Conservation (phyloP, 1,140 invertebrate species). For the Drosophila fuyamai region DNA sequence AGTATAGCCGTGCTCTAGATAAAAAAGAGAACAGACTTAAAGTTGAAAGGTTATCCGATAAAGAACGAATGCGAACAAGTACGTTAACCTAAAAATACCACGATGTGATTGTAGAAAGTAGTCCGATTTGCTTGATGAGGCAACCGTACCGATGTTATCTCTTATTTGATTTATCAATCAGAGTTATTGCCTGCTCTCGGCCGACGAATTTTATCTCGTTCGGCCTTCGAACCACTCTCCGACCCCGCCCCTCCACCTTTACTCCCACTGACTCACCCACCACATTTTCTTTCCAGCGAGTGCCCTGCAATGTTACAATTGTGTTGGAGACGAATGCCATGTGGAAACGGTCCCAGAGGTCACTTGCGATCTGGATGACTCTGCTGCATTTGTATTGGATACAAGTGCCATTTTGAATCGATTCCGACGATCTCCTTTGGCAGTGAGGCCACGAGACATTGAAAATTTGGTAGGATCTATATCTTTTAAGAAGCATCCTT, state of each 20-base stretch:
- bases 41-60: constrained; percentile 27
- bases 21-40: background rate
- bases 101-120: constrained; percentile 15
- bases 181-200: constrained; percentile 40
- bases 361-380: constrained; percentile 32
- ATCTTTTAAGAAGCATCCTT: too few species aligned
- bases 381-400: background rate
- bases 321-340: constrained; percentile 50
- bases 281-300: constrained; percentile 26
- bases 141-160: constrained; percentile 34
- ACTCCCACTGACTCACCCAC: constrained; percentile 3
- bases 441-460: background rate
- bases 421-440: background rate
- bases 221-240: constrained; percentile 6
- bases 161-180: constrained; percentile 57
- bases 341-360: background rate
- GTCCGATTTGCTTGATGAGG: constrained; percentile 16
- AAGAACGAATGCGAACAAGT: constrained; percentile 1
- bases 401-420: background rate
- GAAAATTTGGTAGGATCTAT: background rate
- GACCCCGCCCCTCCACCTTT: background rate
- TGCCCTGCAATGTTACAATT: constrained; percentile 60
- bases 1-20: background rate
- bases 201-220: constrained; percentile 33
- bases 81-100: constrained; percentile 28